Conservation (phyloP, 2,888 invertebrate species). For the Lasioglossum leucozonium region DNA sequence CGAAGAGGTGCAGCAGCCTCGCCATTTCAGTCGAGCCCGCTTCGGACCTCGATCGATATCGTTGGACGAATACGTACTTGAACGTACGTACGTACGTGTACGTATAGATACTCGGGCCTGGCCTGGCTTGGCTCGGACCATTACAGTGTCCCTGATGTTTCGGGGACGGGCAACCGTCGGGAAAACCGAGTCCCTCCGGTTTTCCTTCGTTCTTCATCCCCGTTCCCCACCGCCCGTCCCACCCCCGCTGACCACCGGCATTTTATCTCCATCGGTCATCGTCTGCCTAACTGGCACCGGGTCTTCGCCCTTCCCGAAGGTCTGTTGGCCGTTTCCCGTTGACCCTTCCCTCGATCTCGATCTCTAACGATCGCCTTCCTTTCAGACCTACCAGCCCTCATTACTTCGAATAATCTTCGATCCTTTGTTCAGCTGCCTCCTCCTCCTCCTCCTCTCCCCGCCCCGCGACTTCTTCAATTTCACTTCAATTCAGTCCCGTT, state of each 20-base stretch:
- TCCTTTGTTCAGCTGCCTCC: not conserved
- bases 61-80: constrained; percentile 34
- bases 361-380: not conserved
- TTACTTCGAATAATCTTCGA: not conserved
- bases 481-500: not conserved
- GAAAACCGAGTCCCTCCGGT: constrained; percentile 25
- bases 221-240: not conserved
- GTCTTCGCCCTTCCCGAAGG: not conserved
- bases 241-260: not conserved
- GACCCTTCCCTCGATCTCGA: not conserved
- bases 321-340: not conserved
- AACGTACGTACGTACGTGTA: constrained; percentile 3
- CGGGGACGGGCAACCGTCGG: constrained; percentile 39
- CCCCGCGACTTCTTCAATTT: not conserved
- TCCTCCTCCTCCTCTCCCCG: too few species aligned
- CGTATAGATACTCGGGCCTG: constrained; percentile 17
- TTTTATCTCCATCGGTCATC: not conserved
- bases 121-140: constrained; percentile 33
- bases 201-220: constrained; percentile 15
- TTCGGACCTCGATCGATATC: constrained; percentile 57
- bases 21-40: constrained; percentile 35
- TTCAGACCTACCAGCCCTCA: not conserved
- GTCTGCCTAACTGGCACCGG: not conserved
- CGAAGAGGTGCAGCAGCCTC: constrained; percentile 30
- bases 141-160: constrained; percentile 51